These are phyloP conservation scores for Strigops habroptila DNA, from an alignment of 2,113 vertebrate genomes.

Conservation along the genomic window DNA sequence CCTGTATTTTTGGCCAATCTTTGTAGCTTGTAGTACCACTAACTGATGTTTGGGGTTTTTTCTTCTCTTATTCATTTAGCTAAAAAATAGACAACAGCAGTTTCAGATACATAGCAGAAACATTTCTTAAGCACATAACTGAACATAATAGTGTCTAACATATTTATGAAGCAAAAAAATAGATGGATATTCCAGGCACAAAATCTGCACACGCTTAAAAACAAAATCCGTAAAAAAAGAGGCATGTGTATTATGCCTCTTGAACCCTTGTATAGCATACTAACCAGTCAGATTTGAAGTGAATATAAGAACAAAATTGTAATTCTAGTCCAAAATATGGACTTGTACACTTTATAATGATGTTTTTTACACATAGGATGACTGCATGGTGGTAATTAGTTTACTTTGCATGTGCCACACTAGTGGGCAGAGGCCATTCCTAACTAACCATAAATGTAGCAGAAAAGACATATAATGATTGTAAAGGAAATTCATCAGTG, in stretches of 20 bases:
- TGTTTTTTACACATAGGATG: background rate
- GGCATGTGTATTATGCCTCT: accelerated
- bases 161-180: background rate
- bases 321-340: background rate
- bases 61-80: background rate
- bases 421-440: background rate
- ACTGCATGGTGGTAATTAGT: background rate
- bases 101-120: background rate
- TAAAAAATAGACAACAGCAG: background rate
- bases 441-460: background rate
- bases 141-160: background rate
- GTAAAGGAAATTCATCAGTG: background rate
- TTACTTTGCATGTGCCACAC: background rate
- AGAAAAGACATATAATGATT: background rate
- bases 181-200: background rate
- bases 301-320: background rate
- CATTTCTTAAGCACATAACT: background rate
- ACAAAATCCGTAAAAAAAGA: background rate
- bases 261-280: background rate
- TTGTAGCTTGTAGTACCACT: background rate
- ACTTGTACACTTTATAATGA: background rate
- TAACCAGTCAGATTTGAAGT: background rate
- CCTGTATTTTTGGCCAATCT: slow-evolving; percentile 26
- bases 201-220: background rate
- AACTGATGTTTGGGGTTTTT: background rate